phyloP scores from a whole-genome alignment of 1,140 invertebrate genomes.

The Ostrea edulis region DNA sequence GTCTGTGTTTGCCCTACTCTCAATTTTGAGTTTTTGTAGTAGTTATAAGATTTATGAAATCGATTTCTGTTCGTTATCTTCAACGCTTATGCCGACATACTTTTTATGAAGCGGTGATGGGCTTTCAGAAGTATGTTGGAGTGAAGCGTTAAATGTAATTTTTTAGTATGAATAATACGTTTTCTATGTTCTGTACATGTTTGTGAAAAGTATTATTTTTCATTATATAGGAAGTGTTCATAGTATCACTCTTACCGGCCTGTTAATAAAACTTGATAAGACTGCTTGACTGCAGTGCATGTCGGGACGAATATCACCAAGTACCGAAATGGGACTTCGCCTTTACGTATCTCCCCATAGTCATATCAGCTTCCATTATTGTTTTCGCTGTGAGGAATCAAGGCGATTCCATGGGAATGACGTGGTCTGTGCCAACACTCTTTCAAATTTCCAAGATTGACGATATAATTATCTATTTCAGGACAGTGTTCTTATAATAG shows the following conservation, averaged over 20 bases:
- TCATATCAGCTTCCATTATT: constrained; percentile 19
- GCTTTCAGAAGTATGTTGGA: no score
- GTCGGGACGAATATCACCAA: constrained; percentile 1
- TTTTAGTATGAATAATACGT: no score
- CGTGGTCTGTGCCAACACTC: constrained; percentile 24
- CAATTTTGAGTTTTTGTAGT: no score
- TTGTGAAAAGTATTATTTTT: neutral
- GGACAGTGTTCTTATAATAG: constrained; percentile 40
- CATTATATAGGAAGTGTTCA: constrained; percentile 5
- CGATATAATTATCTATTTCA: constrained; percentile 29
- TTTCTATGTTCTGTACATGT: no score
- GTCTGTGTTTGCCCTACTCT: no score
- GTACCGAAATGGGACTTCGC: constrained; percentile 46
- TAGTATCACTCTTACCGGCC: constrained; percentile 1
- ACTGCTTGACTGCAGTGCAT: constrained; percentile 31
- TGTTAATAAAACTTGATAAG: constrained; percentile 47
- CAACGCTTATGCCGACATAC: no score
- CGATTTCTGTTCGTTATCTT: no score
- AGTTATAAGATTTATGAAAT: no score
- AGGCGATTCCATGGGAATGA: neutral
- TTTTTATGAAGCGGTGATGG: no score
- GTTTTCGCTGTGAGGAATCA: constrained; percentile 10
- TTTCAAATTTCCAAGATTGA: constrained; percentile 36
- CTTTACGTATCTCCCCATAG: constrained; percentile 40
- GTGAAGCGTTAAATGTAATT: no score